These are phyloP conservation scores for Bufo bufo DNA, from an alignment of 2,113 vertebrate genomes.

Conservation along the genomic window DNA sequence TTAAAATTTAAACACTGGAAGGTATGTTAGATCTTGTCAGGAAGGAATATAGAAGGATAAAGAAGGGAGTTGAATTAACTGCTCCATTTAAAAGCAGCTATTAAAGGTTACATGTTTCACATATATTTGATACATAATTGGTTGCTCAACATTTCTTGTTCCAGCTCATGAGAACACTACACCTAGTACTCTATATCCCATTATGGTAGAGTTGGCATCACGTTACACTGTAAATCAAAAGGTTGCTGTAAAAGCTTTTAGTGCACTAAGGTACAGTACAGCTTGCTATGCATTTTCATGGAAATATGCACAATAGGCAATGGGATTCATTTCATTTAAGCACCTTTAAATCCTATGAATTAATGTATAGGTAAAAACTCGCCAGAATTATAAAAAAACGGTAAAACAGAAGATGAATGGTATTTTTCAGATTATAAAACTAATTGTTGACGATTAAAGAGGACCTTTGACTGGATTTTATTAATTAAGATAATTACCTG, in stretches of 20 bases:
- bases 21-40: neutral
- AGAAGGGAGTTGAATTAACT: neutral
- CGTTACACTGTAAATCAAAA: slow-evolving; percentile 27
- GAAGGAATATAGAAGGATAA: neutral
- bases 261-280: slow-evolving; percentile 22
- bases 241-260: slow-evolving; percentile 49
- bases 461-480: neutral
- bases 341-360: neutral
- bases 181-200: slow-evolving; percentile 28
- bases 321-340: neutral
- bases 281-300: slow-evolving; percentile 33
- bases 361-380: neutral
- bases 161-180: slow-evolving; percentile 10
- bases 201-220: slow-evolving; percentile 35
- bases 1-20: neutral
- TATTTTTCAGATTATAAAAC: neutral
- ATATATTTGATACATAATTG: slow-evolving; percentile 40
- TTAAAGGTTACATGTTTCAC: neutral
- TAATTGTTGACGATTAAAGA: neutral
- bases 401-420: neutral
- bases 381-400: neutral
- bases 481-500: too few relatives aligned
- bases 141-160: neutral
- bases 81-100: neutral
- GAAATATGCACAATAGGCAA: neutral